These are phyloP conservation scores for Acrobasis consociella DNA, from an alignment of 2,888 invertebrate genomes.

Conservation along the genomic window DNA sequence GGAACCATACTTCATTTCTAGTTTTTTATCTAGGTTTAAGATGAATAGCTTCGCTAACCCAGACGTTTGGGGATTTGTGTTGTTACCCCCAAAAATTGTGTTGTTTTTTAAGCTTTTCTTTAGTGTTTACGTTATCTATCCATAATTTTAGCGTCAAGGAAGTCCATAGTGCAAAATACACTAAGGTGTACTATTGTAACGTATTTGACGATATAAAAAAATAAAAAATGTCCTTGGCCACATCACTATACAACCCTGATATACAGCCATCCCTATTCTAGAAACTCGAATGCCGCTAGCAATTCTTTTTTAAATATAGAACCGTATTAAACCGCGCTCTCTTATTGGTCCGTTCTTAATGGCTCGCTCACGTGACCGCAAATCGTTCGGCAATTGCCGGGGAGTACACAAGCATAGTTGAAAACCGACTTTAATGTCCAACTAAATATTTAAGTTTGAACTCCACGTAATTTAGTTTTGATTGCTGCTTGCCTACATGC, in stretches of 20 bases:
- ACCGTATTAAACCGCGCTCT: constrained; percentile 69
- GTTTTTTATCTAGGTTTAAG: no score
- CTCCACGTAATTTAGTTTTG: constrained; percentile 32
- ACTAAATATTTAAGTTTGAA: constrained; percentile 33
- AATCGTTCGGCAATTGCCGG: constrained; percentile 69
- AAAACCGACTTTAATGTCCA: constrained; percentile 38
- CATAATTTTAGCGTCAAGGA: no score
- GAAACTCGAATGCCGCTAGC: constrained; percentile 50
- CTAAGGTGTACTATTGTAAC: no score
- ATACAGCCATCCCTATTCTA: constrained; percentile 41
- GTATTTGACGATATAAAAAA: no score
- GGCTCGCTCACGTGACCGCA: constrained; percentile 79
- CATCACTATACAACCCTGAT: constrained; percentile 22
- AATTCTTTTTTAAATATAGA: constrained; percentile 69
- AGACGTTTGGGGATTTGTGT: no score
- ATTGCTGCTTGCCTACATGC: constrained; percentile 30
- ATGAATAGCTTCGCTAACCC: no score
- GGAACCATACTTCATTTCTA: no score
- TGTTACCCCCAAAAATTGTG: no score
- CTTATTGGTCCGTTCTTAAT: constrained; percentile 74
- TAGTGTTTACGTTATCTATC: no score
- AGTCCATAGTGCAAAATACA: no score
- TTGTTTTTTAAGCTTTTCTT: no score
- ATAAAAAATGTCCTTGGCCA: not conserved
- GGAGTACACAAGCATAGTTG: constrained; percentile 54